Evolutionary conservation across 2,888 invertebrate genomes (phyloP).

Genomic region (Pimpla rufipes): DNA sequence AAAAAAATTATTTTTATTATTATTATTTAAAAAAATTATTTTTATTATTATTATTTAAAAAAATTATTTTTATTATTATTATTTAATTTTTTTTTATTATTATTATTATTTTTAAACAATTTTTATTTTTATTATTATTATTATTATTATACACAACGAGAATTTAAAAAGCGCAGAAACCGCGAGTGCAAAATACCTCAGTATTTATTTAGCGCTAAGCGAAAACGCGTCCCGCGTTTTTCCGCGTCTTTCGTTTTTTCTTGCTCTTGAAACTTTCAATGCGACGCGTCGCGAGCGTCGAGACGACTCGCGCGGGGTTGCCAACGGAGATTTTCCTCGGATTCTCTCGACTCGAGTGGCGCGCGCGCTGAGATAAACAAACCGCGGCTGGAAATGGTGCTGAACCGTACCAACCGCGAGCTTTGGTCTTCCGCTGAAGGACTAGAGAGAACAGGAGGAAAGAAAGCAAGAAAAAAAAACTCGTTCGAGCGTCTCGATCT

Average conservation of each 20-base stretch:
- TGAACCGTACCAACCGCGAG: slow-evolving; percentile 27
- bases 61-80: slow-evolving; percentile 34
- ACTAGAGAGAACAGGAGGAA: neutral
- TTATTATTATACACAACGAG: neutral
- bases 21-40: too few species aligned
- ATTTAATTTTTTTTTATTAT: too few species aligned
- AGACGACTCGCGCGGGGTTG: neutral
- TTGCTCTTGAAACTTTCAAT: slow-evolving; percentile 17
- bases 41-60: slow-evolving; percentile 15
- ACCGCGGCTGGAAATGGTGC: slow-evolving; percentile 12
- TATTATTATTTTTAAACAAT: too few species aligned
- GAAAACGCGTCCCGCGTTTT: neutral
- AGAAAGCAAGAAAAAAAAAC: slow-evolving; percentile 46
- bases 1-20: slow-evolving; percentile 38
- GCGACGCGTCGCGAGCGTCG: neutral
- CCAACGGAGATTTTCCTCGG: slow-evolving; percentile 33
- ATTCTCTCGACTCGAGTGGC: slow-evolving; percentile 13
- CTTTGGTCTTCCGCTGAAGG: slow-evolving; percentile 24
- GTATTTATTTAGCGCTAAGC: neutral
- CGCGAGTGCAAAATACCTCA: slow-evolving; percentile 59
- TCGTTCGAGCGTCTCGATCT: slow-evolving; percentile 58
- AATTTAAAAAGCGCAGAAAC: too few species aligned
- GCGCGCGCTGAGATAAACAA: slow-evolving; percentile 30
- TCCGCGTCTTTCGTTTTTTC: neutral
- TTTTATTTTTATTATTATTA: too few species aligned